Conservation (phyloP, 2,797 vertebrate species). For the Syndactyla subalaris region DNA sequence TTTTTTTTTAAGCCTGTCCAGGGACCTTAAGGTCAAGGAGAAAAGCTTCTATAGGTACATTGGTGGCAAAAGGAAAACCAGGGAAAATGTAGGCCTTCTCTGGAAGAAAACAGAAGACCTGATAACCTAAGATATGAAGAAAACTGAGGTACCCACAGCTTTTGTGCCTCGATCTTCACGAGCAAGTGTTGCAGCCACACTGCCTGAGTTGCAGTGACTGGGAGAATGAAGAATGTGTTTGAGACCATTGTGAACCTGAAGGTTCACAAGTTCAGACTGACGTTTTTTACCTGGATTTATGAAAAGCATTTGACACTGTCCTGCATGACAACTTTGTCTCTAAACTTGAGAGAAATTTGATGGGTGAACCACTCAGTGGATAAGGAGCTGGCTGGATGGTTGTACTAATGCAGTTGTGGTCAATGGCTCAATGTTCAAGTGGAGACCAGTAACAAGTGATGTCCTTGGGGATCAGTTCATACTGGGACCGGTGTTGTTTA, state of each 20-base stretch:
- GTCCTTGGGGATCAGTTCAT: no score
- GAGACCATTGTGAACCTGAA: neutral
- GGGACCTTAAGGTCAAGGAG: neutral
- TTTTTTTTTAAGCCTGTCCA: neutral
- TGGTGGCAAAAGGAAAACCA: neutral
- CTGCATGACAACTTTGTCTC: neutral
- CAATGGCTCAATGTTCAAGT: neutral
- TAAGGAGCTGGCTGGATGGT: neutral
- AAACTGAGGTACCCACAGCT: neutral
- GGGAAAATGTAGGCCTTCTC: neutral
- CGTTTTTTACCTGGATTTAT: neutral
- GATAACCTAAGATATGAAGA: neutral
- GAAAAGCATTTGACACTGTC: neutral
- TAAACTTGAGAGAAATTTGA: neutral
- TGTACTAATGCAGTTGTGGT: neutral
- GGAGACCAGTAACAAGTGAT: rapidly evolving
- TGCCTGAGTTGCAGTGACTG: neutral
- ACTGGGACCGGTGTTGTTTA: rapidly evolving
- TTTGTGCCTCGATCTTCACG: neutral
- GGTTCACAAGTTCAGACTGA: neutral
- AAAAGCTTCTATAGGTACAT: neutral
- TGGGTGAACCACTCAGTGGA: neutral
- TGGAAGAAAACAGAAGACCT: neutral
- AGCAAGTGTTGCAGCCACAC: neutral
- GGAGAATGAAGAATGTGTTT: neutral